Evolutionary conservation across 2,888 invertebrate species (phyloP), one percentile per base, ranked within the genome.

Genomic region (Tribolium freemani): DNA sequence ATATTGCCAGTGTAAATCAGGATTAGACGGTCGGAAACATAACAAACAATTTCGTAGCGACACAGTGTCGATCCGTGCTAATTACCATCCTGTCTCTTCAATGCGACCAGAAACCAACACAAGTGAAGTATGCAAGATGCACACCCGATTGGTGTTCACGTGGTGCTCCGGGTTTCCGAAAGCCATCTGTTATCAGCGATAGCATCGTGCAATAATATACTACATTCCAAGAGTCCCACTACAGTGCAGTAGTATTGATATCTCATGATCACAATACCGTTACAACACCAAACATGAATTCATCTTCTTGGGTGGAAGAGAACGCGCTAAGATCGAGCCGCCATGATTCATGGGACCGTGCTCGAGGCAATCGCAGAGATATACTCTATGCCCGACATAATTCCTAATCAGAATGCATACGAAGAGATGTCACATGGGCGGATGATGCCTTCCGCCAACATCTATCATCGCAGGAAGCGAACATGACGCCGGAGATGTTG

Each of bases 161-260:
- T 20, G 61, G 45, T 53, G 76, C 53, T 70, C 76, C 66, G 75
- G 70, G 79, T 79, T 81, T 80, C 81, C 81, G 79, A 80, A 80
- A 80, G 80, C 82, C 81, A 82, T 82, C 79, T 77, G 79, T 82
- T 82, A 81, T 80, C 82, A 74, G 71, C 77, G 82, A 82, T 82
- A 82, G 76, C 79, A 82, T 82, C 82, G 77, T 77, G 76, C 78
- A 76, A 75, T 80, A 81, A 82, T 78, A 81, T 81, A 82, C 78
- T 75, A 74, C 79, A 80, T 79, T 78, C 78, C 75, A 64, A 69
- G 72, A 79, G 78, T 77, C 78, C 79, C 78, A 79, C 77, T 67
- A 71, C 72, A 69, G 68, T 70, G 77, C 76, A 73, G 75, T 76
- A 78, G 77, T 80, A 81, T 80, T 79, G 81, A 81, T 82, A 81